A percentile compares a stretch with the other conserved stretches of the same genome.
These are phyloP conservation scores for Macrobrachium rosenbergii DNA, from an alignment of 1,140 invertebrate species.

Conservation along the genomic window DNA sequence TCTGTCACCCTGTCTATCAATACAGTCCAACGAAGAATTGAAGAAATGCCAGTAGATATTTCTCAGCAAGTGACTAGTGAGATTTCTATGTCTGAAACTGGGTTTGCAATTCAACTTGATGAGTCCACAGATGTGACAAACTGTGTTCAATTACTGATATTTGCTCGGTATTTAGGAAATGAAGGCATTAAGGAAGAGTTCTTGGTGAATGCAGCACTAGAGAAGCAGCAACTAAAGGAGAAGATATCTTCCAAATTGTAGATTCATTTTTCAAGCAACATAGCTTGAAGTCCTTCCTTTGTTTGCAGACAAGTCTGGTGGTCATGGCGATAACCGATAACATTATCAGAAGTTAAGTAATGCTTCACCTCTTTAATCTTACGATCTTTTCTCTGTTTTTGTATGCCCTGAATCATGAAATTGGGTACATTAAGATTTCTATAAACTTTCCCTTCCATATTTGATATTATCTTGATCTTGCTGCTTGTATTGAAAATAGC, in stretches of 20 bases:
- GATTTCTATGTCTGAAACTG: neutral
- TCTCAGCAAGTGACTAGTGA: slow-evolving; percentile 33
- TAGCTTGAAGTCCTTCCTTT: slow-evolving; percentile 26
- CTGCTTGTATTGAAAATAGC: no score
- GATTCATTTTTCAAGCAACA: slow-evolving; percentile 9
- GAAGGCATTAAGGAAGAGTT: slow-evolving; percentile 36
- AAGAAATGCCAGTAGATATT: slow-evolving; percentile 30
- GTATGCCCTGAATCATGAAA: no score
- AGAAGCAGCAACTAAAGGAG: slow-evolving; percentile 32
- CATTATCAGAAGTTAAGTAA: no score
- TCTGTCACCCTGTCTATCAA: slow-evolving; percentile 15
- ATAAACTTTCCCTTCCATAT: no score
- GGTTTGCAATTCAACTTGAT: slow-evolving; percentile 30
- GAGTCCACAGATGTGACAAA: slow-evolving; percentile 40
- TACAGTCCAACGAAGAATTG: slow-evolving; percentile 34
- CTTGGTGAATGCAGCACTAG: slow-evolving; percentile 20
- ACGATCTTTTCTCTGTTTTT: no score
- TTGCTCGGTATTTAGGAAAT: slow-evolving; percentile 23
- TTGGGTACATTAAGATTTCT: no score
- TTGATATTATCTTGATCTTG: no score
- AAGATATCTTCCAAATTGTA: slow-evolving; percentile 18
- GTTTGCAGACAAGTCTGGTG: no score
- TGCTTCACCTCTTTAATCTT: no score
- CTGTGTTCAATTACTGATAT: slow-evolving; percentile 26
- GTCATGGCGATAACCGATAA: no score